Percentiles rank a stretch among this genome's conserved stretches.
These are phyloP conservation scores for Sebastes trivittatus DNA, from an alignment of 2,797 vertebrate species.

Conservation along the genomic window DNA sequence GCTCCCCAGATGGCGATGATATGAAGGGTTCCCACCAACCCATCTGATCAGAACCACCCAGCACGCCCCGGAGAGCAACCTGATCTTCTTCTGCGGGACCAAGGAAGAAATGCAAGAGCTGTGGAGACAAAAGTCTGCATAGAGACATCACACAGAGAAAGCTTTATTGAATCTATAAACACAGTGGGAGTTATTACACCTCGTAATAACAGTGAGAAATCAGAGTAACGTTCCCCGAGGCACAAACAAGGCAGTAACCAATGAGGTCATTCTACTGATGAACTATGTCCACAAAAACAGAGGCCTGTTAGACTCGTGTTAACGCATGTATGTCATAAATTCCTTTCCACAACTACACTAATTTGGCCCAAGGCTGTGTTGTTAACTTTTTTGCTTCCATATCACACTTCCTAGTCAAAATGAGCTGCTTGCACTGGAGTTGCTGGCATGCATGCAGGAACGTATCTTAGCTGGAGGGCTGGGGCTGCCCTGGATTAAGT, in stretches of 20 bases:
- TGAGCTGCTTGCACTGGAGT: not conserved
- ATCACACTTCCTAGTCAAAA: conserved; percentile 9
- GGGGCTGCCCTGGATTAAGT: too few relatives aligned
- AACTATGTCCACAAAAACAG: conserved; percentile 41
- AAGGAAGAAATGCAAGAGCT: not conserved
- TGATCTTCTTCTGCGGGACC: conserved; percentile 24
- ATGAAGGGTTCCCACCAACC: not conserved
- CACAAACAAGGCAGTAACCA: conserved; percentile 40
- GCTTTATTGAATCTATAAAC: conserved; percentile 51
- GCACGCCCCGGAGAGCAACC: conserved; percentile 12
- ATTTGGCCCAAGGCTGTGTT: conserved; percentile 25
- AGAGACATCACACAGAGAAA: not conserved
- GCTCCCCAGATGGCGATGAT: conserved; percentile 21
- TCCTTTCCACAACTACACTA: conserved; percentile 29
- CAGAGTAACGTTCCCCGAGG: conserved; percentile 19
- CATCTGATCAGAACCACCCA: conserved; percentile 31
- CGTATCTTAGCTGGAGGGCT: too few relatives aligned
- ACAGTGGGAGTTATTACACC: conserved; percentile 33
- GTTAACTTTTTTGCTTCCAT: not conserved
- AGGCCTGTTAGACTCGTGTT: conserved; percentile 44
- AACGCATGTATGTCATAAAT: conserved; percentile 60
- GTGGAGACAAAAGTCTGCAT: not conserved
- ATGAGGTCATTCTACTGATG: conserved; percentile 51
- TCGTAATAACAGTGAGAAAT: conserved; percentile 23
- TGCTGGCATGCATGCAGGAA: not conserved